These are phyloP conservation scores for Himalopsyche japonica DNA, from an alignment of 2,888 invertebrate genomes.

Conservation along the genomic window DNA sequence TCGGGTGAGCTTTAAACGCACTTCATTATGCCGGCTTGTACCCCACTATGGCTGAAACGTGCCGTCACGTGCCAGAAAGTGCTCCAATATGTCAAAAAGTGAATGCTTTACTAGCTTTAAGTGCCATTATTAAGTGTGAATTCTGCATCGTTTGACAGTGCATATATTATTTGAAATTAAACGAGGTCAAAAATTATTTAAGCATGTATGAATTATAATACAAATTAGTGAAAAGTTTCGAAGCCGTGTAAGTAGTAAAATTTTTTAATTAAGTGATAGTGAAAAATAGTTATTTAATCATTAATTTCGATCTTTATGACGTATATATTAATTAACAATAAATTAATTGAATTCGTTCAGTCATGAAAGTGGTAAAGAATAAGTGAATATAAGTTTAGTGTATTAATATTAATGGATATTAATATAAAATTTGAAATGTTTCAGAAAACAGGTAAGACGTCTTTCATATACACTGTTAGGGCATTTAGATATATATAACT, in stretches of 20 bases:
- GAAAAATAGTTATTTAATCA: neutral
- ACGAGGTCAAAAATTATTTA: neutral
- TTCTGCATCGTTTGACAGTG: neutral
- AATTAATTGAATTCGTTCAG: too few species aligned
- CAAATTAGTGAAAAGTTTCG: neutral
- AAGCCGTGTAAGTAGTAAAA: neutral
- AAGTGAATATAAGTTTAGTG: neutral
- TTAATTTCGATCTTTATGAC: neutral
- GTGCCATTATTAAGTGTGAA: neutral
- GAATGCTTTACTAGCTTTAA: neutral
- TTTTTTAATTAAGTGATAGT: neutral
- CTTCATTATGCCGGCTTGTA: neutral
- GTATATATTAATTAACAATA: too few species aligned
- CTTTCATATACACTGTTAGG: too few species aligned
- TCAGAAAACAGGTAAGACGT: neutral
- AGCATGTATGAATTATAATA: neutral
- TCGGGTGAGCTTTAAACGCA: neutral
- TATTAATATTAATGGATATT: neutral
- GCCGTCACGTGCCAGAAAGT: neutral
- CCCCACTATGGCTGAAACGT: neutral
- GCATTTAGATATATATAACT: too few species aligned
- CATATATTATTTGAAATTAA: neutral
- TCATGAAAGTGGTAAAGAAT: too few species aligned
- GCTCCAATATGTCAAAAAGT: neutral
- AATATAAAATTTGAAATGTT: neutral